A percentile compares a stretch with the other conserved stretches of the same genome.
Conservation (phyloP, 2,888 invertebrate species). For the Parnassius glacialis region DNA sequence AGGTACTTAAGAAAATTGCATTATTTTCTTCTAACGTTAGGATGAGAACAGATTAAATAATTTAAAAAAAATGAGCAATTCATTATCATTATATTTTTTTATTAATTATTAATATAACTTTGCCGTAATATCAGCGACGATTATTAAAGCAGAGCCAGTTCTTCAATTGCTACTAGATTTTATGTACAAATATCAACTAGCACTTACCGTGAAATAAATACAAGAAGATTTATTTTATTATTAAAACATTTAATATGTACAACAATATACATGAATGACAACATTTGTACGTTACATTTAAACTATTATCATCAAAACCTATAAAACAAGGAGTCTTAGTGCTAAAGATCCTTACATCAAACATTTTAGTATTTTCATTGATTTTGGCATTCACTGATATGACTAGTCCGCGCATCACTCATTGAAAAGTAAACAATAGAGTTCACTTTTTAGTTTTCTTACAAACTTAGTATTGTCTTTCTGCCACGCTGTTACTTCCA, state of each 20-base stretch:
- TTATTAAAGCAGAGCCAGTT: conserved; percentile 43
- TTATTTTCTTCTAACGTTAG: too few species aligned
- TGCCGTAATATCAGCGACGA: conserved; percentile 3
- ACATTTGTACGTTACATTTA: conserved; percentile 74
- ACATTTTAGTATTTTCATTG: conserved; percentile 31
- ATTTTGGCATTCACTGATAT: conserved; percentile 38
- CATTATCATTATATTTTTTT: conserved; percentile 12
- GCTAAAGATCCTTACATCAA: conserved; percentile 11
- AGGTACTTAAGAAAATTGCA: too few species aligned
- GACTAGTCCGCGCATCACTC: conserved; percentile 38
- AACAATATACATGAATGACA: conserved; percentile 68
- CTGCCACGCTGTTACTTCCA: conserved; percentile 46
- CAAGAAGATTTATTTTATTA: conserved; percentile 45
- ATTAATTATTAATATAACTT: conserved; percentile 12
- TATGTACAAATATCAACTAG: conserved; percentile 68
- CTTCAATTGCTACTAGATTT: conserved; percentile 43
- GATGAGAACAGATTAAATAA: neutral
- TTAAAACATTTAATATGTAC: conserved; percentile 65
- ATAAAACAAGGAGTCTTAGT: conserved; percentile 22
- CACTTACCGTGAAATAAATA: conserved; percentile 60
- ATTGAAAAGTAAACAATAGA: conserved; percentile 18
- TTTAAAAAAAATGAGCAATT: conserved; percentile 13
- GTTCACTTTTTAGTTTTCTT: conserved; percentile 7
- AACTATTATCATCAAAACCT: conserved; percentile 32
- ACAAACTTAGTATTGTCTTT: conserved; percentile 41